Percentiles rank a stretch among this genome's conserved stretches.
These are phyloP conservation scores for Lophura nycthemera DNA, from an alignment of 2,113 vertebrate species.

Conservation along the genomic window DNA sequence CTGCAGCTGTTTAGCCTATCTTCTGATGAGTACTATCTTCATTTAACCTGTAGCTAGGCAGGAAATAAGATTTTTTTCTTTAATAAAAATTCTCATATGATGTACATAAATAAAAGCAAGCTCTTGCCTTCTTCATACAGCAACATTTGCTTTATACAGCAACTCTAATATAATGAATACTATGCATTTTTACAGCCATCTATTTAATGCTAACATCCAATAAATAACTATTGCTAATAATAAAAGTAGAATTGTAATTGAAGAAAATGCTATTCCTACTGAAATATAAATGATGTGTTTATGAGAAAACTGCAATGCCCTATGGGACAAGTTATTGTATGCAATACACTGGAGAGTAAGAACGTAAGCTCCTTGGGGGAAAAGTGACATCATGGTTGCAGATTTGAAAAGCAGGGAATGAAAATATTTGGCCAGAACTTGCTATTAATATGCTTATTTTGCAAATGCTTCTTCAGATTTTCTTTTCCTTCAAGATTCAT, in stretches of 20 bases:
- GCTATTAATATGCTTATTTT: background rate
- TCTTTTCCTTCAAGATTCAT: background rate
- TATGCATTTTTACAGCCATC: constrained; percentile 5
- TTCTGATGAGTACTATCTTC: background rate
- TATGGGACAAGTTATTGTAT: background rate
- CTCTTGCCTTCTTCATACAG: background rate
- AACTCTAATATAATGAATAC: background rate
- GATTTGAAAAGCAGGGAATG: background rate
- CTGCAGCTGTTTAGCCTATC: background rate
- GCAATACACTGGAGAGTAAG: background rate
- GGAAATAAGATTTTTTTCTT: background rate
- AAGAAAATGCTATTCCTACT: constrained; percentile 32
- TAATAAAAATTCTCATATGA: background rate
- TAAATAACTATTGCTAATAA: constrained; percentile 44
- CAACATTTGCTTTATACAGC: background rate
- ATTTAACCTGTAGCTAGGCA: background rate
- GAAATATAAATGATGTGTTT: constrained; percentile 27
- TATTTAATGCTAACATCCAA: constrained; percentile 37
- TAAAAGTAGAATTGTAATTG: constrained; percentile 36
- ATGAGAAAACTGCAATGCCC: background rate
- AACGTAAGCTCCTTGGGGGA: background rate
- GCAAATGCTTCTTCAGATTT: background rate
- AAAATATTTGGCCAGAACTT: background rate
- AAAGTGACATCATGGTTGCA: background rate
- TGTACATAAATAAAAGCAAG: constrained; percentile 30